Evolutionary conservation across 2,888 invertebrate genomes (phyloP), one percentile per base, ranked within the genome.

Genomic region (Orthosia gothica): DNA sequence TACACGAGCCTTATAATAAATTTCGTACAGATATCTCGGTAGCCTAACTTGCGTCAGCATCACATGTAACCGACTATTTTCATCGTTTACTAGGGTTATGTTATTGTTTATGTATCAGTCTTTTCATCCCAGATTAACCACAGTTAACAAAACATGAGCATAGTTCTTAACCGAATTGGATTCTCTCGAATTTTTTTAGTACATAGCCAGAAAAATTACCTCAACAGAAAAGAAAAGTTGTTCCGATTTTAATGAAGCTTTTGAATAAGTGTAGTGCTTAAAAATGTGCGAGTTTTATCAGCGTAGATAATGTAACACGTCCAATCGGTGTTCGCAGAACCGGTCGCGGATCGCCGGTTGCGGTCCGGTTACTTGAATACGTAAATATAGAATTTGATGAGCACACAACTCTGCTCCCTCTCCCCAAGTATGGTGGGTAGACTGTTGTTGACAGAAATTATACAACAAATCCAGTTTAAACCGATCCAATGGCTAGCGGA

Each of bases 321-420:
- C 57, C 70, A 61, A 68, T 73, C 49, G 63, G 62, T 69, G 68
- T 79, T 74, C 61, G 57, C 23, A 74, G 32, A 85, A 83, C 76
- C 73, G 76, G 73, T 83, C 58, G 68, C 55, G 52, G 64, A 66
- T 82, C 57, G 57, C 58, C 50, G 49, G 54, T 49, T 40, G 76
- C 66, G 72, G 74, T 83, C 72, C 74, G 79, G 68, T 77, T 85
- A 73, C 76, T 76, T 72, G 78, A 71, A 81, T 79, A 75, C 71
- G 77, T 87, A 85, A 87, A 82, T 85, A 83, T 83, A 87, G 74
- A 85, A 76, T 76, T 81, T 81, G 81, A 83, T 81, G 76, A 83
- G 72, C 72, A 62, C 77, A 70, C 71, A 58, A 67, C 62, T 76
- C 71, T 59, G 73, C 76, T 63, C 70, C 26, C 50, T 70, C 64